Conservation (phyloP, 2,113 vertebrate genomes). For the Emydocephalus ijimae region DNA sequence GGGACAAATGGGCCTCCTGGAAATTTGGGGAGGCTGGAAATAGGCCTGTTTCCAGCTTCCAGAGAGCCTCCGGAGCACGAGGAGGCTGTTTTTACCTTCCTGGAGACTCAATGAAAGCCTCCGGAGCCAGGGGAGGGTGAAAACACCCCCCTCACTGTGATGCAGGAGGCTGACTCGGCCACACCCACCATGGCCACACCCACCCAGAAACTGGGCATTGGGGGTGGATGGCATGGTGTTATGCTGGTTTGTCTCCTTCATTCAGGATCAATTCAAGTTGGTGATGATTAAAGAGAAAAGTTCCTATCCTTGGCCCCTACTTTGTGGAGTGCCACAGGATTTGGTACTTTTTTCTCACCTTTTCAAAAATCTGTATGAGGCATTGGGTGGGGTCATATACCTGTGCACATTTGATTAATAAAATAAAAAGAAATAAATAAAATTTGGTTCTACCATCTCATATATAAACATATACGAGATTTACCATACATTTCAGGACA, state of each 20-base stretch:
- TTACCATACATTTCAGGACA: not conserved
- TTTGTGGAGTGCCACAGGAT: not conserved
- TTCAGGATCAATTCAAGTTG: not conserved
- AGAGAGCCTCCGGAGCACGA: no score
- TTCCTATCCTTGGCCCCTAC: not conserved
- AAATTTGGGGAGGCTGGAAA: no score
- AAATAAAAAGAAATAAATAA: not conserved
- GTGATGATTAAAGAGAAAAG: not conserved
- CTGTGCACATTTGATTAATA: not conserved
- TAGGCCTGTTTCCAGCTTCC: no score
- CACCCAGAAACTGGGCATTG: not conserved
- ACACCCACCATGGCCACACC: no score
- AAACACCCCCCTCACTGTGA: no score
- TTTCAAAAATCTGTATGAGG: not conserved
- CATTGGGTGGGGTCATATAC: not conserved
- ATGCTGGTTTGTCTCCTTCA: not conserved
- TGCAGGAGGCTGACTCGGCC: no score
- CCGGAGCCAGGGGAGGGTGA: no score
- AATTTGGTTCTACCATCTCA: not conserved
- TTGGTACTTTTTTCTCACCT: not conserved
- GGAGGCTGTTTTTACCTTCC: no score
- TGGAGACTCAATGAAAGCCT: no score
- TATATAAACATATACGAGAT: not conserved
- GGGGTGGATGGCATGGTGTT: not conserved
- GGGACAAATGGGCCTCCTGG: no score